Conservation (phyloP, 2,888 invertebrate genomes). For the Cerastis leucographa region DNA sequence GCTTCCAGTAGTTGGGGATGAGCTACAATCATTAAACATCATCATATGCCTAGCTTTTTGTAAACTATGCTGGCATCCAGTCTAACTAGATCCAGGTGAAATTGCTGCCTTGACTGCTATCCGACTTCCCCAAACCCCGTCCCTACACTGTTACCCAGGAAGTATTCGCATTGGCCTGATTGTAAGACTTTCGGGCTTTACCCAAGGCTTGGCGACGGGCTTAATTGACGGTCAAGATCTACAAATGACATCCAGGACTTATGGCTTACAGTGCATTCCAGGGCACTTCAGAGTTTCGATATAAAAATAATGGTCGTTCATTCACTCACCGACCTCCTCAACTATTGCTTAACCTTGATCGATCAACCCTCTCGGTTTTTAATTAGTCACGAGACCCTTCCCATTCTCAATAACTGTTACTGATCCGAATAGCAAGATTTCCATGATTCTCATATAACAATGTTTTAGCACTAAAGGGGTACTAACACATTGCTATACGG, state of each 20-base stretch:
- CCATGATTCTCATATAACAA: neutral
- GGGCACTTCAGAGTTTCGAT: neutral
- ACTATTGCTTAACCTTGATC: neutral
- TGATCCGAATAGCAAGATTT: neutral
- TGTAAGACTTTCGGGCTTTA: neutral
- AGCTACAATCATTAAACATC: neutral
- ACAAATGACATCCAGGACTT: neutral
- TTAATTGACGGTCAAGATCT: neutral
- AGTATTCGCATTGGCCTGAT: no score
- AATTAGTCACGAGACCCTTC: neutral
- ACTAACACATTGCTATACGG: neutral
- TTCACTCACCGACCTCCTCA: neutral
- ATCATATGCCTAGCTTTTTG: neutral
- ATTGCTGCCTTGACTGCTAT: neutral
- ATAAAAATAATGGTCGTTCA: neutral
- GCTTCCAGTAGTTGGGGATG: no score
- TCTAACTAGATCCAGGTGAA: neutral
- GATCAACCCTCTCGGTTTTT: neutral
- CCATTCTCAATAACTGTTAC: neutral
- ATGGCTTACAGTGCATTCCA: neutral
- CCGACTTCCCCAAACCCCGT: neutral
- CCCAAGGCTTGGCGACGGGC: no score
- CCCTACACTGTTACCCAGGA: neutral
- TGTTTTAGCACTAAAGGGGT: neutral
- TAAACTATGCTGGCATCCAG: neutral